A percentile compares a stretch with the other conserved stretches of the same genome.
phyloP scores from a whole-genome alignment of 2,888 invertebrate genomes.

The Tortricodes alternella region DNA sequence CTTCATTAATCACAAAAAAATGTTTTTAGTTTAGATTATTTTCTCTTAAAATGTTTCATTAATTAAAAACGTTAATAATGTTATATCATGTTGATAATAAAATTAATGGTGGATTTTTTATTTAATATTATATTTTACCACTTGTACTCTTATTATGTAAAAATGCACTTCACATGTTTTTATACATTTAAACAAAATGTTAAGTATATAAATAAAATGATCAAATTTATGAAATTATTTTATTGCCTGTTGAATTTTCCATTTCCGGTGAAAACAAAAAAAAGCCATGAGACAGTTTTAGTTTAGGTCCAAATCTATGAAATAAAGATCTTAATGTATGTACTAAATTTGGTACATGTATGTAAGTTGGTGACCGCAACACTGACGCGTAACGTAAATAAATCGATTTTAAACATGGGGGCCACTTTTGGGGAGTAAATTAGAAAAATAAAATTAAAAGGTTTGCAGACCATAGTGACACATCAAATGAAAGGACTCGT shows the following conservation, averaged over 20 bases:
- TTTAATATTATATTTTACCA: constrained; percentile 25
- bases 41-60: constrained; percentile 21
- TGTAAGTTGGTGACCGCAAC: too few relatives aligned
- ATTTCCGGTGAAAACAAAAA: not conserved
- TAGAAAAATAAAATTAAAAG: too few relatives aligned
- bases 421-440: too few relatives aligned
- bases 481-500: too few relatives aligned
- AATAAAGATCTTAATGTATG: too few relatives aligned
- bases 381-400: too few relatives aligned
- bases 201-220: constrained; percentile 3
- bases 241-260: not conserved
- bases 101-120: constrained; percentile 1
- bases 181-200: constrained; percentile 15
- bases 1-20: not conserved
- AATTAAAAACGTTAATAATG: constrained; percentile 5
- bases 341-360: too few relatives aligned
- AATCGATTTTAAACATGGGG: too few relatives aligned
- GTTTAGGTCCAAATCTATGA: too few relatives aligned
- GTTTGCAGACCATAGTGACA: too few relatives aligned
- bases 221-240: not conserved
- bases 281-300: too few relatives aligned
- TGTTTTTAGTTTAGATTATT: constrained; percentile 11
- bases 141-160: constrained; percentile 24
- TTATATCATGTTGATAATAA: not conserved
- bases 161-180: constrained; percentile 27